These are phyloP conservation scores for Brachyptera risi DNA, from an alignment of 2,888 invertebrate species.

Conservation along the genomic window DNA sequence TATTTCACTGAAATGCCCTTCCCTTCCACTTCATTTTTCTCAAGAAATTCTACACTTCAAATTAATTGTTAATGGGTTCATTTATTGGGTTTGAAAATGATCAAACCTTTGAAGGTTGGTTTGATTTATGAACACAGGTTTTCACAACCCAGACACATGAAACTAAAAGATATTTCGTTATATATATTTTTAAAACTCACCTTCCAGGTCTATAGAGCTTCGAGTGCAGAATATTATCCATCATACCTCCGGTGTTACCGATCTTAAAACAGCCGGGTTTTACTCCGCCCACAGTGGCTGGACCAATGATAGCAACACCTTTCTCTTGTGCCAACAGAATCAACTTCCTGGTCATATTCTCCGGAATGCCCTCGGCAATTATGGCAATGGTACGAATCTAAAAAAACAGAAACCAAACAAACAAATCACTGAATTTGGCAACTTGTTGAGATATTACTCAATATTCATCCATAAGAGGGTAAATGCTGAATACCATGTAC, in stretches of 20 bases:
- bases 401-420: slow-evolving; percentile 24
- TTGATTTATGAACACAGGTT: too few relatives aligned
- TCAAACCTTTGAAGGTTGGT: too few relatives aligned
- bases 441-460: too few relatives aligned
- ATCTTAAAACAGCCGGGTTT: slow-evolving; percentile 99
- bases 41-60: too few relatives aligned
- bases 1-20: too few relatives aligned
- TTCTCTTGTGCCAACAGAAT: slow-evolving; percentile 79
- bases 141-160: too few relatives aligned
- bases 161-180: not conserved
- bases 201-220: slow-evolving; percentile 93
- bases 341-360: slow-evolving; percentile 94
- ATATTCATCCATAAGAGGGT: too few relatives aligned
- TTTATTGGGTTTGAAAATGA: too few relatives aligned
- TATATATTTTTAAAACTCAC: slow-evolving; percentile 40
- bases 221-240: slow-evolving; percentile 97
- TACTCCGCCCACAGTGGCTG: slow-evolving; percentile 95
- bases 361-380: slow-evolving; percentile 99
- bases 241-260: slow-evolving; percentile 99
- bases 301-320: slow-evolving; percentile 84
- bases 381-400: slow-evolving; percentile 94
- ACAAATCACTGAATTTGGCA: too few relatives aligned
- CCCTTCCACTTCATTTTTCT: too few relatives aligned
- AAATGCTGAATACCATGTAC: too few relatives aligned
- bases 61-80: too few relatives aligned